phyloP scores from a whole-genome alignment of 2,797 vertebrate species.

The Hypotaenidia okinawae region DNA sequence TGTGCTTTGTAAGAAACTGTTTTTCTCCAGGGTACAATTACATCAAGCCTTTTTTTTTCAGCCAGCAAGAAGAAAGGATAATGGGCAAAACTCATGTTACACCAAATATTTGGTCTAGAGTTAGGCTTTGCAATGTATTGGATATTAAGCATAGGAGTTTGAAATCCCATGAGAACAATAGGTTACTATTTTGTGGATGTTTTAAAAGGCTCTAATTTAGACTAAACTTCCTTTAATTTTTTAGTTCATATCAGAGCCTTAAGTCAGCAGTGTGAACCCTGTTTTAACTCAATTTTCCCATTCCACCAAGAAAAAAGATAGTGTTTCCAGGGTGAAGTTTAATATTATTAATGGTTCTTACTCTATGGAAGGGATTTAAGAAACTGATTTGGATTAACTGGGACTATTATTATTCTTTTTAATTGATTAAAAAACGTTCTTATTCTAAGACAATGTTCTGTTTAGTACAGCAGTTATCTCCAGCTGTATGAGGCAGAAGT shows the following conservation, averaged over 20 bases:
- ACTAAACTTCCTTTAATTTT: slow-evolving; percentile 71
- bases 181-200: slow-evolving; percentile 65
- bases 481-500: not conserved
- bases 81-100: slow-evolving; percentile 78
- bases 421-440: slow-evolving; percentile 41
- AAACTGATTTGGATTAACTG: slow-evolving; percentile 42
- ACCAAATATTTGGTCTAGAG: slow-evolving; percentile 79
- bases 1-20: slow-evolving; percentile 71
- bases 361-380: slow-evolving; percentile 53
- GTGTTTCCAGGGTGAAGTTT: slow-evolving; percentile 28
- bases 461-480: not conserved
- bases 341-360: slow-evolving; percentile 61
- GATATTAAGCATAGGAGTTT: slow-evolving; percentile 71
- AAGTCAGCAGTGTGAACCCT: slow-evolving; percentile 44
- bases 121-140: slow-evolving; percentile 72
- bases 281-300: slow-evolving; percentile 52
- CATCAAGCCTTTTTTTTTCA: slow-evolving; percentile 62
- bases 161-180: slow-evolving; percentile 73
- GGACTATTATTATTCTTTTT: slow-evolving; percentile 32
- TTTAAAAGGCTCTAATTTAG: slow-evolving; percentile 73
- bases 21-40: slow-evolving; percentile 77
- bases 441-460: not conserved
- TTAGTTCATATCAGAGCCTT: slow-evolving; percentile 53
- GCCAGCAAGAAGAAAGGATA: slow-evolving; percentile 70
- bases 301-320: slow-evolving; percentile 17